A percentile compares a stretch with the other conserved stretches of the same genome.
These are phyloP conservation scores for Macrostomum lignano DNA, from an alignment of 1,140 invertebrate genomes.

Conservation along the genomic window DNA sequence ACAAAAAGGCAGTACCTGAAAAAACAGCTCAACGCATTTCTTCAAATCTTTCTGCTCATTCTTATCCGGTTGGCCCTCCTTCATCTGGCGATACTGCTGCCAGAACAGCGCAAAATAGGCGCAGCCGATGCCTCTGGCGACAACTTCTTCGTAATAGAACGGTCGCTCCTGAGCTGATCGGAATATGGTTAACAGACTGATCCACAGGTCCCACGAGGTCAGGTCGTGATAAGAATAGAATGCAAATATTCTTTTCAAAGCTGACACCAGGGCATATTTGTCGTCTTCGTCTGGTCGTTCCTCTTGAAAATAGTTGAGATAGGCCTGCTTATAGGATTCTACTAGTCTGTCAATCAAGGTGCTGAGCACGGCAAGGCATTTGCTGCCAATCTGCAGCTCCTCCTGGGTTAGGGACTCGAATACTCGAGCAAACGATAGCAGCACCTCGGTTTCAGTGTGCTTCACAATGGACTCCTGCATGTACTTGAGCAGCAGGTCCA, in stretches of 20 bases:
- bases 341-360: slow-evolving; percentile 66
- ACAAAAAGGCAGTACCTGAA: too few relatives aligned
- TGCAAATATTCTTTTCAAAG: slow-evolving; percentile 32
- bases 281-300: slow-evolving; percentile 79
- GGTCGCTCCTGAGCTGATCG: slow-evolving; percentile 34
- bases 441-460: slow-evolving; percentile 56
- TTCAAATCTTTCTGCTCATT: too few relatives aligned
- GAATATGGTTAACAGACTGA: slow-evolving; percentile 49
- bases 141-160: slow-evolving; percentile 32
- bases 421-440: slow-evolving; percentile 70
- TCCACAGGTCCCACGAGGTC: slow-evolving; percentile 55
- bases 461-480: slow-evolving; percentile 52
- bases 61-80: too few relatives aligned
- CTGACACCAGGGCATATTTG: slow-evolving; percentile 56
- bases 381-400: slow-evolving; percentile 53
- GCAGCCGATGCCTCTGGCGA: slow-evolving; percentile 13
- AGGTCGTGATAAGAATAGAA: slow-evolving; percentile 48
- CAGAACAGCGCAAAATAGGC: slow-evolving; percentile 6
- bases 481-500: slow-evolving; percentile 48
- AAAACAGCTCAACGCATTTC: too few relatives aligned
- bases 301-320: slow-evolving; percentile 29
- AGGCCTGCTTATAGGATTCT: slow-evolving; percentile 56
- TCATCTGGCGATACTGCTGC: too few relatives aligned
- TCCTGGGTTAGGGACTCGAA: slow-evolving; percentile 65
- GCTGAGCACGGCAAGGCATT: slow-evolving; percentile 55